phyloP scores from a whole-genome alignment of 2,113 vertebrate genomes.

The Vireo altiloquus region DNA sequence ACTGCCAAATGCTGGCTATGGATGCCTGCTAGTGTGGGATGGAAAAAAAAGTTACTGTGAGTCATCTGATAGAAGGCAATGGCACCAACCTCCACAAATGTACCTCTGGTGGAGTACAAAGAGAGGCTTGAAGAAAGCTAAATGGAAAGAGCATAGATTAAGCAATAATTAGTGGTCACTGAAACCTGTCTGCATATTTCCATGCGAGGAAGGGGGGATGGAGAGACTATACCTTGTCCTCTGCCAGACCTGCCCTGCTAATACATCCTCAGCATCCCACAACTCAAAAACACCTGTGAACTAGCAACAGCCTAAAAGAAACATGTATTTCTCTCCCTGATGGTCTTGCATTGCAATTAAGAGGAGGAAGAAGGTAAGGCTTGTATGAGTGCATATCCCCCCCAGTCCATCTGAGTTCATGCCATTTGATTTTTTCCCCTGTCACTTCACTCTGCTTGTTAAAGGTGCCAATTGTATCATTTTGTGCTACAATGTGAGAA shows the following conservation, averaged over 20 bases:
- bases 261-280: neutral
- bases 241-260: neutral
- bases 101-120: neutral
- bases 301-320: neutral
- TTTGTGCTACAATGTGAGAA: neutral
- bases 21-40: neutral
- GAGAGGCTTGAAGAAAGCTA: neutral
- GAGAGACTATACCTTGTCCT: neutral
- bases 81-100: neutral
- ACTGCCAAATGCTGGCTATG: neutral
- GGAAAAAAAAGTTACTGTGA: neutral
- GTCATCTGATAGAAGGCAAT: neutral
- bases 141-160: neutral
- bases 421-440: neutral
- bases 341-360: conserved; percentile 27
- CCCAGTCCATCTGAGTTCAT: neutral
- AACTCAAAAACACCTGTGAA: neutral
- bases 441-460: neutral
- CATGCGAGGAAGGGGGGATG: neutral
- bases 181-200: neutral
- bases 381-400: neutral
- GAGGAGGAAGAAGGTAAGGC: neutral
- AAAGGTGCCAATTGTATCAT: conserved; percentile 1
- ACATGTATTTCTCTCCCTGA: neutral
- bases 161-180: neutral